Percentiles rank a stretch among this genome's conserved stretches.
These are phyloP conservation scores for Typhlomys cinereus DNA, from an alignment of 2,113 vertebrate genomes.

Conservation along the genomic window DNA sequence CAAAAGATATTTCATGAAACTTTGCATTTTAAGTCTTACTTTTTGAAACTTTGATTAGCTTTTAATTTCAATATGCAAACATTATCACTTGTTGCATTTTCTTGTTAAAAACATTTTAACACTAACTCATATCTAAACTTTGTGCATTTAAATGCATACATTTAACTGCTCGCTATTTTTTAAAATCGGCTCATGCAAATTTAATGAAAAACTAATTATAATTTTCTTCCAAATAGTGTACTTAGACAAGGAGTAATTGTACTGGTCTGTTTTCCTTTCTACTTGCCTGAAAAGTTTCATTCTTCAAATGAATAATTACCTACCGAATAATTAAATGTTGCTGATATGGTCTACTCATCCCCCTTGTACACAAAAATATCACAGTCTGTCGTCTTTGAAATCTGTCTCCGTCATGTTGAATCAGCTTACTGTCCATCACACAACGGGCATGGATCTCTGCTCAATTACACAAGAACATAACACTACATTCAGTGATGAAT, in stretches of 20 bases:
- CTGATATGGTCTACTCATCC: slow-evolving; percentile 87
- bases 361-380: slow-evolving; percentile 89
- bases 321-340: slow-evolving; percentile 94
- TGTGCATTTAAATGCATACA: slow-evolving; percentile 37
- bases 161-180: slow-evolving; percentile 60
- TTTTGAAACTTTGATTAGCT: slow-evolving; percentile 56
- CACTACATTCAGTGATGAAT: slow-evolving; percentile 87
- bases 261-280: slow-evolving; percentile 79
- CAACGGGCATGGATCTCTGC: slow-evolving; percentile 84
- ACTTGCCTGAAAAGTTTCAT: slow-evolving; percentile 81
- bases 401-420: slow-evolving; percentile 92
- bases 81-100: slow-evolving; percentile 63
- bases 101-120: slow-evolving; percentile 58
- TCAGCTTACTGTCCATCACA: slow-evolving; percentile 91
- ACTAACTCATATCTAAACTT: slow-evolving; percentile 42
- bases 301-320: slow-evolving; percentile 92
- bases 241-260: slow-evolving; percentile 83
- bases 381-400: slow-evolving; percentile 90
- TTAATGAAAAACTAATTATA: slow-evolving; percentile 84
- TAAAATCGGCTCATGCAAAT: slow-evolving; percentile 76
- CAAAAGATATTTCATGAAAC: slow-evolving; percentile 56
- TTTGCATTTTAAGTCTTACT: slow-evolving; percentile 64
- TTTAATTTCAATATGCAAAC: slow-evolving; percentile 65
- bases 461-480: slow-evolving; percentile 88
- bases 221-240: slow-evolving; percentile 76